phyloP scores from a whole-genome alignment of 2,888 invertebrate species.

The Apeira syringaria region DNA sequence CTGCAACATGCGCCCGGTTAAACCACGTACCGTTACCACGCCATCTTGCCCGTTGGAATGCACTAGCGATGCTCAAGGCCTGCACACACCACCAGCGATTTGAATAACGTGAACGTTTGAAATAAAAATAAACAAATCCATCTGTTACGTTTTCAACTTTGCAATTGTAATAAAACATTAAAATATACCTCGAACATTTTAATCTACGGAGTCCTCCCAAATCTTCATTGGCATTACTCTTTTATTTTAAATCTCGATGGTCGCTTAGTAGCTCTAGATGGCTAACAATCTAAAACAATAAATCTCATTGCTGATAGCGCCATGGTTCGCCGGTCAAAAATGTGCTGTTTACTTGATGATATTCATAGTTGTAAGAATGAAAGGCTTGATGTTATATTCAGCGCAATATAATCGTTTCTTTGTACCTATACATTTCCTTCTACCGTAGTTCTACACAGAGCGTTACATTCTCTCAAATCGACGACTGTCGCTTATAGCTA shows the following conservation, averaged over 20 bases:
- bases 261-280: constrained; percentile 55
- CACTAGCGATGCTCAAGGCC: constrained; percentile 5
- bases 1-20: constrained; percentile 56
- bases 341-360: too few relatives aligned
- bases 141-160: too few relatives aligned
- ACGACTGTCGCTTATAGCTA: constrained; percentile 70
- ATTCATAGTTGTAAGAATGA: constrained; percentile 9
- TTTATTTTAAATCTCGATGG: constrained; percentile 60
- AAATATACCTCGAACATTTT: constrained; percentile 10
- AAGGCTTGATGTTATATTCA: constrained; percentile 52
- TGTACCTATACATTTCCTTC: constrained; percentile 76
- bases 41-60: not conserved
- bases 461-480: constrained; percentile 67
- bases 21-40: constrained; percentile 25
- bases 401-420: constrained; percentile 80
- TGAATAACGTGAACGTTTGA: not conserved
- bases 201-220: not conserved
- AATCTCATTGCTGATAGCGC: too few relatives aligned
- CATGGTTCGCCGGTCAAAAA: too few relatives aligned
- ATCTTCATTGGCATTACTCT: constrained; percentile 24
- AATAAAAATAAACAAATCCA: too few relatives aligned
- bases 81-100: not conserved
- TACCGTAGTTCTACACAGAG: constrained; percentile 73
- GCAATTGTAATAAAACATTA: too few relatives aligned
- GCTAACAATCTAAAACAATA: too few relatives aligned